phyloP scores from a whole-genome alignment of 2,113 vertebrate genomes.

The Crypturellus undulatus region DNA sequence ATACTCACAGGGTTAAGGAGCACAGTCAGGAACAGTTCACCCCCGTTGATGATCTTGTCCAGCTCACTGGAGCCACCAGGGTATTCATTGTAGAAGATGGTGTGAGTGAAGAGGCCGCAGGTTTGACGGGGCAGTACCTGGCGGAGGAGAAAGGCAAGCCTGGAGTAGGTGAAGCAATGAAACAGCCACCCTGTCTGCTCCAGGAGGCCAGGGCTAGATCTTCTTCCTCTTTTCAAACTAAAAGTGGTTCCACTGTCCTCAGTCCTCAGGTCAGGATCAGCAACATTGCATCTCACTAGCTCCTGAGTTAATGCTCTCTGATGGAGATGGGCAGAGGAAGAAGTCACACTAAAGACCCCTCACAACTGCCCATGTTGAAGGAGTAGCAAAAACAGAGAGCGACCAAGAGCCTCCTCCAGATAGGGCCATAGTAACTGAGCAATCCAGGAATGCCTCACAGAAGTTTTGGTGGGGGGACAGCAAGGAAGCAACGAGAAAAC shows the following conservation, averaged over 20 bases:
- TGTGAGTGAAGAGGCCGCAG: slow-evolving; percentile 97
- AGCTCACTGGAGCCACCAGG: slow-evolving; percentile 93
- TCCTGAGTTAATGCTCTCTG: not conserved
- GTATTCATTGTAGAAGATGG: slow-evolving; percentile 98
- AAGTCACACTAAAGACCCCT: not conserved
- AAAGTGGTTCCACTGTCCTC: not conserved
- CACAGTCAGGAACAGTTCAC: slow-evolving; percentile 96
- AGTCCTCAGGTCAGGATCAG: not conserved
- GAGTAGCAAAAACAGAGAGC: not conserved
- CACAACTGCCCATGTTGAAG: accelerated
- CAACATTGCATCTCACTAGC: not conserved
- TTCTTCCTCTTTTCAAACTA: not conserved
- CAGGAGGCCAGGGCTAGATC: not conserved
- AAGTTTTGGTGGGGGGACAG: not conserved
- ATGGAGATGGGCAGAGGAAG: not conserved
- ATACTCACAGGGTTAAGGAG: slow-evolving; percentile 93
- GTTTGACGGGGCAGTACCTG: slow-evolving; percentile 96
- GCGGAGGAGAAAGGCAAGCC: not conserved
- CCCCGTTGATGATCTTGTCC: slow-evolving; percentile 97
- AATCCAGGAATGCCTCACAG: accelerated
- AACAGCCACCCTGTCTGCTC: too few relatives aligned
- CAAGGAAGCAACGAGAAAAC: not conserved
- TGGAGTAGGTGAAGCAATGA: not conserved
- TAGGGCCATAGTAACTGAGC: not conserved
- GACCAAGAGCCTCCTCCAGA: not conserved